These are phyloP conservation scores for Pionites leucogaster DNA, from an alignment of 2,113 vertebrate species.

Conservation along the genomic window DNA sequence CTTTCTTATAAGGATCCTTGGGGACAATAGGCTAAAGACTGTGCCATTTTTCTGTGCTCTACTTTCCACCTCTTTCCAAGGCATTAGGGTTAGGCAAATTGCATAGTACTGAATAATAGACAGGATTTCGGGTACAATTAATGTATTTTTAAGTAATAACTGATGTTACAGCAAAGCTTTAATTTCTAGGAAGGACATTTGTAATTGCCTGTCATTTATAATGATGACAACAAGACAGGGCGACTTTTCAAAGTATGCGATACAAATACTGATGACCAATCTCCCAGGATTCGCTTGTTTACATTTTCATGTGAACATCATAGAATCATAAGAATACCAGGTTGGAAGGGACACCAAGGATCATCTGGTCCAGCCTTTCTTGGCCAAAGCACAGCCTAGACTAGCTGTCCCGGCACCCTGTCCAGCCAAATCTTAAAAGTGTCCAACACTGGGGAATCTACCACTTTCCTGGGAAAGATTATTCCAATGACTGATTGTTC, in stretches of 20 bases:
- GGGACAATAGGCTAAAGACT: accelerated
- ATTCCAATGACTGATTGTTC: background rate
- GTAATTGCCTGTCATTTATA: background rate
- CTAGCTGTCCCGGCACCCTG: background rate
- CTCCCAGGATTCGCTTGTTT: background rate
- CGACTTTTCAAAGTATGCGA: background rate
- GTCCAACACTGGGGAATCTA: background rate
- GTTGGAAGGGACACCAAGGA: background rate
- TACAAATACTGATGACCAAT: background rate
- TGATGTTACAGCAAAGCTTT: background rate
- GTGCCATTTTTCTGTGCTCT: background rate
- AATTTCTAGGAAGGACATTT: background rate
- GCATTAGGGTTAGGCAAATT: background rate
- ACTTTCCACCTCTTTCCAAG: background rate
- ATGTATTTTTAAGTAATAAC: background rate
- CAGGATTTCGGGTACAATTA: background rate
- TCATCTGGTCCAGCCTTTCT: background rate
- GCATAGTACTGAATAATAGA: background rate
- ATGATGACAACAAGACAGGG: background rate
- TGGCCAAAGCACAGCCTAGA: background rate
- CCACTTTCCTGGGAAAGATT: background rate
- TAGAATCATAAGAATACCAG: background rate
- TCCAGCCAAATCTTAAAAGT: background rate
- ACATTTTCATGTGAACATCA: background rate
- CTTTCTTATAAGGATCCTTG: background rate